Base-by-base conservation (phyloP, 2,797 vertebrate genomes). In the Xiphorhynchus erythropygius region DNA sequence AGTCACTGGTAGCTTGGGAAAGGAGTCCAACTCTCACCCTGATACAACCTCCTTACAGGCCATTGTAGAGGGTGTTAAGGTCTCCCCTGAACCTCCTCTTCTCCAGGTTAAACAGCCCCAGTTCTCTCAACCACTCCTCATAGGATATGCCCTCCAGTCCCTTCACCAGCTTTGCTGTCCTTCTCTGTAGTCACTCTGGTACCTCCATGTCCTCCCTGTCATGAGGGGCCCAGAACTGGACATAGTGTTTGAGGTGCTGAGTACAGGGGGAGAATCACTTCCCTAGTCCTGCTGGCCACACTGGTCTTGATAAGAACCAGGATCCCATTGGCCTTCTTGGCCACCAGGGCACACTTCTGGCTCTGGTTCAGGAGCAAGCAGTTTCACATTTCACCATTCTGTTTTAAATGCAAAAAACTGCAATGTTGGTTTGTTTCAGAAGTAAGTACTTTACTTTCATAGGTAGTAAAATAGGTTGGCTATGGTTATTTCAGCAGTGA, bases 171-270 rank as follows among this genome's bases (percentile, higher is more conserved):
- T 37, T 39, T 21, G 10, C 4, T 50, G 8, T 14, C 28, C 44
- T 50, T 63, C 33, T 63, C 19, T 56, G 63, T 32, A 44, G 13
- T 50, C 19, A 25, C 11, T 69, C 21, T 21, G 70, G 49, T 8
- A 21, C 17, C 24, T 56, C 27, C 49, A 7, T 18, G 19, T 42
- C 37, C 23, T 49, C 37, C 22, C 22, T 30, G 28, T 44, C 37
- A 13, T 63, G 28, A 50, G 23, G 7, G 23, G 13, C 19, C 9
- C 28, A 33, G n/a, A 63, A 33, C 13, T 25, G 28, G 23, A 44
- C 21, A 9, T 10, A 44, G 50, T 7, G 10, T 28, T 69, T 0
- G 0, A 55, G 28, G 5, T n/a, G 27, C 35, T 42, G 16, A n/a
- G 3, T 25, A 12, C 13, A 42, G 18, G 5, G 13, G 18, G 3